Evolutionary conservation across 2,113 vertebrate genomes (phyloP), one percentile per base, ranked within the genome.

Genomic region (Maccullochella peelii): DNA sequence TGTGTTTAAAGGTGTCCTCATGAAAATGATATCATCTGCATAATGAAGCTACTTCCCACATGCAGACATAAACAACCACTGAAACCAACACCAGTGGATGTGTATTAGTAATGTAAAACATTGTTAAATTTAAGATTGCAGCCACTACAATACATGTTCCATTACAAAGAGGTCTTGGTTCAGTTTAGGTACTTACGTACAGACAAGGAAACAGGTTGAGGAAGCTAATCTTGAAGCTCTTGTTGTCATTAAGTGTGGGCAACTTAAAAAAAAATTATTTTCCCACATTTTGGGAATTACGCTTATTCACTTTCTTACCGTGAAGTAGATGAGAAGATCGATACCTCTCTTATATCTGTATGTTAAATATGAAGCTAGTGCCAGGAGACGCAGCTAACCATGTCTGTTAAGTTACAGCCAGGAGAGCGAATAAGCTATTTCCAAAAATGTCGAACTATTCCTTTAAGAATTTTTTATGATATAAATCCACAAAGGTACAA

Each of bases 1-100:
- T 73, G 87, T 75, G 57, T 91, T 91, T 89, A 90, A 91, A 61
- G 75, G 49, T 71, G 80, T 73, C 70, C 74, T 87, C 73, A 84
- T 42, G 40, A 15, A 75, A 76, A 76, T 91, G 73, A 93, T 77
- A 66, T 89, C 82, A 92, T 73, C 58, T 50, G 59, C 33, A 18
- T 59, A 74, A 82, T 80, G 68, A 79, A 40, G 80, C 73, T 63
- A 76, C 30, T 83, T 88, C 68, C 76, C 65, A 74, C 49, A 77
- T 11, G 33, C 86, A 89, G 88, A 85, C 85, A 54, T 68, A 86
- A 92, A 89, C 87, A 91, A 80, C 42, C n/a, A 11, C 50, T 79
- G 76, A 86, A 84, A 66, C 66, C 86, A 74, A 71, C 79, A 79
- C 82, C 8, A 3, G 38, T 50, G 18, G 42, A 21, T 30, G 61